Conservation (phyloP, 2,797 vertebrate species). For the Catamblyrhynchus diadema region DNA sequence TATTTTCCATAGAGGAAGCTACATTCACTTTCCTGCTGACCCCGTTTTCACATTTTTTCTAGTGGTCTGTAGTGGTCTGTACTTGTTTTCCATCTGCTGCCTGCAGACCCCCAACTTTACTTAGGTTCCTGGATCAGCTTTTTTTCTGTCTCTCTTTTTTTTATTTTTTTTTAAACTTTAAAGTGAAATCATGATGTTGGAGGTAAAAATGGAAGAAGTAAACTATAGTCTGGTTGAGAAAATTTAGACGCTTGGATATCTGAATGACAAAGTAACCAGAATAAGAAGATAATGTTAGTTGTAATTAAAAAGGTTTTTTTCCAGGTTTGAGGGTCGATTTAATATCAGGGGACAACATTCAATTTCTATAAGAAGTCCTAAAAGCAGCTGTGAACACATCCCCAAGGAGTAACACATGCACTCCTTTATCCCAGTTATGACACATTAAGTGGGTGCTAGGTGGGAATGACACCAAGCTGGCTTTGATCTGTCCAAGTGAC, state of each 20-base stretch:
- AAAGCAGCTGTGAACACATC: background rate
- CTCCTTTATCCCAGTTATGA: background rate
- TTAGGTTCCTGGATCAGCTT: background rate
- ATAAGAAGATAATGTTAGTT: background rate
- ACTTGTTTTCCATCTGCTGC: background rate
- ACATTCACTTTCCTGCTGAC: background rate
- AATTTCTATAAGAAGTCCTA: background rate
- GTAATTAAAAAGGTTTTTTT: background rate
- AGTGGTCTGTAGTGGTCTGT: background rate
- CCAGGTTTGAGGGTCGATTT: background rate
- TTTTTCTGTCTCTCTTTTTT: background rate
- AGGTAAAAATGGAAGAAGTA: background rate
- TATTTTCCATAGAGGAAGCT: slow-evolving; percentile 3
- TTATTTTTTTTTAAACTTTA: background rate
- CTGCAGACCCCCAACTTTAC: background rate
- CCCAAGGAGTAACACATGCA: background rate
- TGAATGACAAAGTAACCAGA: background rate
- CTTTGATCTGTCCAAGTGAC: background rate
- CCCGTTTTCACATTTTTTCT: background rate
- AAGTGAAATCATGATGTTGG: background rate
- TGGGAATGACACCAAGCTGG: background rate
- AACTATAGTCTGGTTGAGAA: background rate
- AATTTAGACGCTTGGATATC: background rate
- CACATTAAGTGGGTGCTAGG: background rate
- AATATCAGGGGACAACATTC: background rate